Evolutionary conservation across 1,140 invertebrate species (phyloP).

Genomic region (Conus ventricosus): DNA sequence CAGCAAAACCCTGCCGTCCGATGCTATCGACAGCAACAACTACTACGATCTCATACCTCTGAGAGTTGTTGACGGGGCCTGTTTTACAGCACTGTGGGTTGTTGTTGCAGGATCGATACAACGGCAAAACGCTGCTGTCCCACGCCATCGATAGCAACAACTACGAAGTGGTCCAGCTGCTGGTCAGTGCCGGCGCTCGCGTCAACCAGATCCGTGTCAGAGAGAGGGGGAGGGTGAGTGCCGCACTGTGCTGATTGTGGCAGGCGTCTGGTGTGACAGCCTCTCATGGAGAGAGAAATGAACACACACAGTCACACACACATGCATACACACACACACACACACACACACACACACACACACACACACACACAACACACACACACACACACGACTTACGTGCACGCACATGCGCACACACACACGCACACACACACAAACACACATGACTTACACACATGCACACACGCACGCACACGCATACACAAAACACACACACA

Average conservation of each 20-base stretch:
- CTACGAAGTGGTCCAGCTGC: slow-evolving; percentile 51
- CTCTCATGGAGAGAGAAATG: background rate
- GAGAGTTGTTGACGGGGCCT: too few relatives aligned
- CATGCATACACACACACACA: slow-evolving; percentile 17
- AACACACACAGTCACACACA: background rate
- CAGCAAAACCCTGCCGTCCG: too few relatives aligned
- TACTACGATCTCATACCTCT: too few relatives aligned
- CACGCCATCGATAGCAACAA: slow-evolving; percentile 57
- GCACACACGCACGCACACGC: too few relatives aligned
- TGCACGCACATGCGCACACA: too few relatives aligned
- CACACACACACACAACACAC: too few relatives aligned
- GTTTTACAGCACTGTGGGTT: too few relatives aligned
- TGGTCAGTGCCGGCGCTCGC: slow-evolving; percentile 51
- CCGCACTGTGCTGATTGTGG: background rate
- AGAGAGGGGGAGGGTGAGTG: slow-evolving; percentile 50
- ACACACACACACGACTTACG: too few relatives aligned
- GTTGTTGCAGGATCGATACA: slow-evolving; percentile 45
- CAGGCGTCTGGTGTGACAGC: background rate
- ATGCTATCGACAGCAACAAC: too few relatives aligned
- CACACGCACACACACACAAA: too few relatives aligned
- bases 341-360: slow-evolving; percentile 14
- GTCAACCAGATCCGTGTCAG: slow-evolving; percentile 52
- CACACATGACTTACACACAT: too few relatives aligned
- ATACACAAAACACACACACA: too few relatives aligned
- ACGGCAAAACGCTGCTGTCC: slow-evolving; percentile 55